phyloP scores from a whole-genome alignment of 2,113 vertebrate species.

The Bufo bufo region DNA sequence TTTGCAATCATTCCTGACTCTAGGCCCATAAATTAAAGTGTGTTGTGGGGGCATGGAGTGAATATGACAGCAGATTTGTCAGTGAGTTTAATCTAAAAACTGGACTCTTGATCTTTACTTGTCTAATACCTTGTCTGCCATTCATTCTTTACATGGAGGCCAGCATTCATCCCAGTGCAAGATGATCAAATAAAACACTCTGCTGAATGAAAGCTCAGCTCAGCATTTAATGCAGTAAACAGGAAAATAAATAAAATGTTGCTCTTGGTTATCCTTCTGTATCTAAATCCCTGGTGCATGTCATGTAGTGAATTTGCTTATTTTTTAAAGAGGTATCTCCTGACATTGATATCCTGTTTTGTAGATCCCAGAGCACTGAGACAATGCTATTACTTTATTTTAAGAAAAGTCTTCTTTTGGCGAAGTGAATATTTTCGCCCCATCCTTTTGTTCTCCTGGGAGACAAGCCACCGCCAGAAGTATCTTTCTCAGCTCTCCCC shows the following conservation, averaged over 20 bases:
- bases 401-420: too few relatives aligned
- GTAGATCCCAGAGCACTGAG: too few relatives aligned
- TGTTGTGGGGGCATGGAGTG: background rate
- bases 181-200: background rate
- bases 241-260: background rate
- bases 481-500: too few relatives aligned
- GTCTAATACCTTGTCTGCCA: background rate
- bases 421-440: too few relatives aligned
- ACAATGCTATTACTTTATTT: too few relatives aligned
- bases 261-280: background rate
- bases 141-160: background rate
- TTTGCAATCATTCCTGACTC: background rate
- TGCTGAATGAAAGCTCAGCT: background rate
- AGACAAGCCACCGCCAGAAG: too few relatives aligned
- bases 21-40: slow-evolving; percentile 6
- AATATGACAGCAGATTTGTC: slow-evolving; percentile 14
- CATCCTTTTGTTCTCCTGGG: too few relatives aligned
- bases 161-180: background rate
- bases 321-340: background rate
- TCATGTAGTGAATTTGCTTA: background rate
- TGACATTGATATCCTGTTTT: background rate
- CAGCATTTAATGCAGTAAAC: background rate
- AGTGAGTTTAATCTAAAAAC: slow-evolving; percentile 2
- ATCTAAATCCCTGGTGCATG: background rate
- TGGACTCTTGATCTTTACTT: background rate